Base-by-base conservation (phyloP, 1,140 invertebrate genomes). In the Caerostris darwini region DNA sequence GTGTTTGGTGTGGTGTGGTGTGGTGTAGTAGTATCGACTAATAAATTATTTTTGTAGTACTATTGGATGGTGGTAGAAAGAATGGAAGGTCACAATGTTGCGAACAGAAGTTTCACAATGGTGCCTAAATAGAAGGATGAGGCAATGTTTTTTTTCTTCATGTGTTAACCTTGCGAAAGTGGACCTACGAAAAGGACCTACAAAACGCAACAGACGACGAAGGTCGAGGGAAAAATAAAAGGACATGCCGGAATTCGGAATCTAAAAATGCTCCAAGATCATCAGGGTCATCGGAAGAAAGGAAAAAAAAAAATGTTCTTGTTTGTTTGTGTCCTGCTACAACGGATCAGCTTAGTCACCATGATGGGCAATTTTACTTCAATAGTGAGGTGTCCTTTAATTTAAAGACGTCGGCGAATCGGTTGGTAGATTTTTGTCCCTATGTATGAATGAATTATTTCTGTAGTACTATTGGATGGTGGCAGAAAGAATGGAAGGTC, bases 211-310 rank as follows among this genome's bases (percentile, higher is more conserved):
- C 69, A 77, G 19, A 8, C 8, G 50, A 34, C 34, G 69, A 89
- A 89, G 87, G 87, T 89, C 87, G 87, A 54, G 69, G 69, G 10
- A 34, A 34, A 50, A 34, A 14, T 7, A 10, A 5, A 77, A 77
- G 50, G 19, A 34, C 0, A 34, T 5, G n/a, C 34, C 50, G 69
- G 69, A 77, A 77, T 77, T 34, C 50, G 19, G 50, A 10, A 34
- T 50, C 69, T 34, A 77, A 77, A 77, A 77, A 77, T 77, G 69
- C 50, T 50, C 8, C 14, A 77, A 77, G 50, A 77, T 10, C 34
- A 77, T 50, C 69, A 53, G 69, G 34, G 69, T 77, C 69, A 34
- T 1, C 7, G n/a, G n/a, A n/a, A n/a, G n/a, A n/a, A n/a, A 5
- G 34, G 0, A 3, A 77, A 77, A 71, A 77, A 77, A 77, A 3